Evolutionary conservation across 2,113 vertebrate species (phyloP).

Genomic region (Gracilinanus agilis): DNA sequence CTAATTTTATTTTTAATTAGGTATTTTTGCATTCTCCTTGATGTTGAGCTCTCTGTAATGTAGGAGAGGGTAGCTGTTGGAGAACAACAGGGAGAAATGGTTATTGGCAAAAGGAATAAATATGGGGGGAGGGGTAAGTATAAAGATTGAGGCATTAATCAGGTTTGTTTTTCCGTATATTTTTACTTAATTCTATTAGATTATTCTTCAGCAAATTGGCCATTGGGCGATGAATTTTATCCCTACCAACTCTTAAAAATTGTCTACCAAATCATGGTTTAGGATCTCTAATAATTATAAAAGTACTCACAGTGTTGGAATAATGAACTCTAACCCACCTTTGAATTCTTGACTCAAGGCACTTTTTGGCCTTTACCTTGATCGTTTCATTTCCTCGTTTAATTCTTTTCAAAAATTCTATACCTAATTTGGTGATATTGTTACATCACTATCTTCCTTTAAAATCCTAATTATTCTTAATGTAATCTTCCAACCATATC

Average conservation of each 20-base stretch:
- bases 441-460: neutral
- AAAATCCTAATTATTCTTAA: neutral
- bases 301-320: too few relatives aligned
- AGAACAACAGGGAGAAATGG: neutral
- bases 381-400: neutral
- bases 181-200: neutral
- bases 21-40: neutral
- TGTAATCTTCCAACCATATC: neutral
- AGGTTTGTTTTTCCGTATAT: neutral
- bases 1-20: neutral
- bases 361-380: neutral
- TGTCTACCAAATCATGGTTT: too few relatives aligned
- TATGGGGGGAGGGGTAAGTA: neutral
- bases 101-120: neutral
- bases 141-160: neutral
- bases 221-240: too few relatives aligned
- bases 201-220: too few relatives aligned
- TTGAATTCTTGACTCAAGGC: neutral
- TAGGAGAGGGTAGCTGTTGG: neutral
- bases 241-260: too few relatives aligned
- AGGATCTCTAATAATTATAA: too few relatives aligned
- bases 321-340: neutral
- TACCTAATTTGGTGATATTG: neutral
- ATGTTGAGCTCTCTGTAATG: neutral
- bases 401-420: neutral